A percentile compares a stretch with the other conserved stretches of the same genome.
Conservation (phyloP, 2,797 vertebrate genomes). For the Lepilemur septentrionalis region DNA sequence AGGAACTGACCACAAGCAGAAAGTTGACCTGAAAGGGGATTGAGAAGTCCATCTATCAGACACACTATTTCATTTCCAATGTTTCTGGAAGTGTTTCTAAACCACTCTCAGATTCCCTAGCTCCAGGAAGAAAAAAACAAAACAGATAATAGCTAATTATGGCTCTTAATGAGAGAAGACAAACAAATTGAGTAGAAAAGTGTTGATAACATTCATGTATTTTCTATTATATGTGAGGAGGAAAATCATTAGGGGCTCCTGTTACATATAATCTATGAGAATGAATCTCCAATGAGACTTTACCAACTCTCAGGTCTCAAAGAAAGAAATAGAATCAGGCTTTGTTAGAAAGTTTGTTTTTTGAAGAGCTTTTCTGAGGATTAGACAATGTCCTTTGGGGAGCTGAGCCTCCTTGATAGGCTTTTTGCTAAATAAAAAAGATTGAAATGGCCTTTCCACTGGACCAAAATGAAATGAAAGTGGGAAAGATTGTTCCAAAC, state of each 20-base stretch:
- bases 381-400: background rate
- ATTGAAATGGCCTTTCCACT: background rate
- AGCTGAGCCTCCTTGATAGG: background rate
- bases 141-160: background rate
- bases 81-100: background rate
- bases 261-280: background rate
- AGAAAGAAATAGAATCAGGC: background rate
- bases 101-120: background rate
- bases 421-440: background rate
- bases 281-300: background rate
- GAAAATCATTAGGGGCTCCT: background rate
- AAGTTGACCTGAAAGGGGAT: background rate
- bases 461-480: constrained; percentile 44
- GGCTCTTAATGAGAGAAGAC: background rate
- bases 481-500: background rate
- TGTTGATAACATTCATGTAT: background rate
- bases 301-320: background rate
- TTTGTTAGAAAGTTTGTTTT: constrained; percentile 28
- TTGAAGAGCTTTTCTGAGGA: background rate
- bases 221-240: background rate
- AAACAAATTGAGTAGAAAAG: background rate
- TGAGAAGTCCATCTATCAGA: background rate
- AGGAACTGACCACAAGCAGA: background rate
- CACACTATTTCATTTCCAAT: constrained; percentile 10
- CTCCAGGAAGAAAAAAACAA: background rate